These are phyloP conservation scores for Forbesichthys papilliferus DNA, from an alignment of 2,113 vertebrate species.

Conservation along the genomic window DNA sequence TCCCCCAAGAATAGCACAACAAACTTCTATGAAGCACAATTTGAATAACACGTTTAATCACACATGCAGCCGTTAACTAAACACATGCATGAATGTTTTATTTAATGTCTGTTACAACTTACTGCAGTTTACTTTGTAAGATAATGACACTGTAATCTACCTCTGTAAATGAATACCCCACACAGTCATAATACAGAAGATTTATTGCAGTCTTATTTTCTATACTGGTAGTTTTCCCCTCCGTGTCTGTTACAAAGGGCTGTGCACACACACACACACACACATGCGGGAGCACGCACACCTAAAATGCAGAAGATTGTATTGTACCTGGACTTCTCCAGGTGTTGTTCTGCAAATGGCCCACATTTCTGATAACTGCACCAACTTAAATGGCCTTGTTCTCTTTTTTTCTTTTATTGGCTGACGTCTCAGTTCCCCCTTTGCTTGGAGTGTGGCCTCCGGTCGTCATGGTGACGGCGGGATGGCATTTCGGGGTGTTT, in stretches of 20 bases:
- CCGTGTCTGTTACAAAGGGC: background rate
- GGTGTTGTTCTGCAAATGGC: slow-evolving; percentile 2
- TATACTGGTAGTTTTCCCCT: background rate
- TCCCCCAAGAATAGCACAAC: too few species aligned
- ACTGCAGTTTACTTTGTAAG: too few species aligned
- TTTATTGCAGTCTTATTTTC: background rate
- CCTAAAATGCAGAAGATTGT: slow-evolving; percentile 35
- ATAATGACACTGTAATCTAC: too few species aligned
- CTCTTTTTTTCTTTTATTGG: background rate
- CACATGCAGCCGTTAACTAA: too few species aligned
- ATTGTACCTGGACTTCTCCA: slow-evolving; percentile 42
- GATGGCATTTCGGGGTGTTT: slow-evolving; percentile 39
- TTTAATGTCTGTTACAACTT: too few species aligned
- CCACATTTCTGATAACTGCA: slow-evolving; percentile 16
- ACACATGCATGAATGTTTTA: too few species aligned
- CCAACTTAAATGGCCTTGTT: slow-evolving; percentile 12
- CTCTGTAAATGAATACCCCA: background rate
- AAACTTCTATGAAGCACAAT: too few species aligned
- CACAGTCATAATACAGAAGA: background rate
- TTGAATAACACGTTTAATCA: too few species aligned
- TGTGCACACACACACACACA: background rate
- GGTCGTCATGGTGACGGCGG: slow-evolving; percentile 15
- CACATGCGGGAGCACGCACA: too few species aligned
- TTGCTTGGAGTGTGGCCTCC: slow-evolving; percentile 26
- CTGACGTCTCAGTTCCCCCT: slow-evolving; percentile 2